phyloP scores from a whole-genome alignment of 35 echinoderm and acorn worm genomes.

The Acanthaster planci region DNA sequence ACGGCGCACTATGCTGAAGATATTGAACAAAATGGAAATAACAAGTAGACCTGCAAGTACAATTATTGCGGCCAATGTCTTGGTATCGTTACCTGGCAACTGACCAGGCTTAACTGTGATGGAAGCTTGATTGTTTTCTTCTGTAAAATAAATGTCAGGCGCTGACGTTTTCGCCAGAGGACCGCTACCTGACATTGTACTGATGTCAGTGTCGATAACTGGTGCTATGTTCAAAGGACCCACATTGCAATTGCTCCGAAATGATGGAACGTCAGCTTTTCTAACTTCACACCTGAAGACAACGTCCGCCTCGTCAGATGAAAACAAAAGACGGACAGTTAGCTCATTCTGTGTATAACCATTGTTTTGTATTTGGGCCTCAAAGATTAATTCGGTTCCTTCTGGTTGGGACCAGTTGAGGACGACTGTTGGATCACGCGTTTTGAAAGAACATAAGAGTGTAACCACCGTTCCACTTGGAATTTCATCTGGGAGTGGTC shows the following conservation, averaged over 20 bases:
- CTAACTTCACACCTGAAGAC: not conserved
- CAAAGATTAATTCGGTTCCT: not conserved
- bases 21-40: not conserved
- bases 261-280: not conserved
- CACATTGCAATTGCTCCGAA: not conserved
- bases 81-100: not conserved
- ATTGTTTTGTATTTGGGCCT: not conserved
- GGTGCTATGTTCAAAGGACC: slow-evolving; percentile 9
- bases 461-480: not conserved
- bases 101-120: not conserved
- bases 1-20: not conserved
- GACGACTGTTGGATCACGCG: not conserved
- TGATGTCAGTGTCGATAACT: not conserved
- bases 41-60: not conserved
- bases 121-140: not conserved
- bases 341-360: not conserved
- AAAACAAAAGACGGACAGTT: not conserved
- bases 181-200: too few relatives aligned
- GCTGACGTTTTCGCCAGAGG: not conserved
- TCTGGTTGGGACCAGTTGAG: not conserved
- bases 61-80: not conserved
- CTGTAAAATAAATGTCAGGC: not conserved
- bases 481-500: not conserved
- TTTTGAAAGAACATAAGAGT: not conserved
- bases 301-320: not conserved